A percentile compares a stretch with the other conserved stretches of the same genome.
phyloP scores from a whole-genome alignment of 2,797 vertebrate species.

The Choloepus didactylus region DNA sequence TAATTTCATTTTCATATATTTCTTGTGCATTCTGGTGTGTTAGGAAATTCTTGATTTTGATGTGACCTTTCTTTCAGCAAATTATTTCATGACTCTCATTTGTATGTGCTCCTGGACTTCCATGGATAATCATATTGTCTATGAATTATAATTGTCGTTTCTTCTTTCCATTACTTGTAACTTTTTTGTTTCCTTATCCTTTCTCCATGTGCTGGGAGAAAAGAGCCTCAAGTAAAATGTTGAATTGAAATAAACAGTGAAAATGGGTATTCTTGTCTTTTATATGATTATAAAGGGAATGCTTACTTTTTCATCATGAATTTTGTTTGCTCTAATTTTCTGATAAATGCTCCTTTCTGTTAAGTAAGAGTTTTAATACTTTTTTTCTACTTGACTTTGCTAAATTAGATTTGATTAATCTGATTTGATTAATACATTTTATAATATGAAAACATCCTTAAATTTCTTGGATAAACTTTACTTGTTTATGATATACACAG shows the following conservation, averaged over 20 bases:
- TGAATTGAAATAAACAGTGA: not conserved
- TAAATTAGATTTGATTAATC: not conserved
- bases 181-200: not conserved
- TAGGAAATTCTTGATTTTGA: slow-evolving; percentile 10
- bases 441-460: not conserved
- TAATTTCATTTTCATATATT: not conserved
- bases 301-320: not conserved
- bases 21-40: not conserved
- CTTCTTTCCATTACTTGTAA: not conserved
- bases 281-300: not conserved
- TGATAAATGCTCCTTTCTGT: not conserved
- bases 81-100: not conserved
- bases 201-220: not conserved
- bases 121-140: not conserved
- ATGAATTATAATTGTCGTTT: not conserved
- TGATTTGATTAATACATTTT: not conserved
- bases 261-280: not conserved
- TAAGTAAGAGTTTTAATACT: not conserved
- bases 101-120: not conserved
- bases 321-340: not conserved
- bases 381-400: not conserved
- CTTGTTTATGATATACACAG: not conserved
- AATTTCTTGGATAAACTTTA: not conserved
- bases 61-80: not conserved
- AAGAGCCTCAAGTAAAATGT: not conserved